These are phyloP conservation scores for Drosophila burlai DNA, from an alignment of 1,140 invertebrate genomes.

Conservation along the genomic window DNA sequence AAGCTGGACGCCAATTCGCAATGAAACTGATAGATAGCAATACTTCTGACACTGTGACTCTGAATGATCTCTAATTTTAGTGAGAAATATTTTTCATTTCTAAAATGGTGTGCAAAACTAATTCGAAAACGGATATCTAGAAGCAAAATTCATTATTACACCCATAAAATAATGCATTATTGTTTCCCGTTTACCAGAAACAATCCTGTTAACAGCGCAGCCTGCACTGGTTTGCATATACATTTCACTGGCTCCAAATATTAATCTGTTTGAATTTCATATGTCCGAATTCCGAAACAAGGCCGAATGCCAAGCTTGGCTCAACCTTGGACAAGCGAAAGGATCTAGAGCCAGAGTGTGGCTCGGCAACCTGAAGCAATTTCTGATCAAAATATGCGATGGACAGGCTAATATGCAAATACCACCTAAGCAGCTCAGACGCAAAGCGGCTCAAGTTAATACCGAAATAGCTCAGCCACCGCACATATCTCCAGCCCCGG, in stretches of 20 bases:
- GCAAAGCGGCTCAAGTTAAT: conserved; percentile 69
- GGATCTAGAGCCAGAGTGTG: conserved; percentile 7
- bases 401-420: conserved; percentile 61
- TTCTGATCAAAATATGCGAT: conserved; percentile 67
- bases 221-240: not conserved
- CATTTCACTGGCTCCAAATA: not conserved
- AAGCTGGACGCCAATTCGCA: conserved; percentile 22
- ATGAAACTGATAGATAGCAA: conserved; percentile 4
- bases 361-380: conserved; percentile 54
- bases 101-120: no score
- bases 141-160: fast-evolving
- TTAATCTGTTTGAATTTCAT: conserved; percentile 37
- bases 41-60: no score
- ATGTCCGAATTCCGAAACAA: conserved; percentile 40
- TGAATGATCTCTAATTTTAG: no score
- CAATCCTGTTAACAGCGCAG: not conserved
- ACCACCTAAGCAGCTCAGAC: conserved; percentile 58
- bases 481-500: conserved; percentile 59
- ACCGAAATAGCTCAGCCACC: conserved; percentile 72
- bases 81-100: not conserved
- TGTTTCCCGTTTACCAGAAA: no score
- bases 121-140: not conserved
- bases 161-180: not conserved
- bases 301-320: conserved; percentile 17
- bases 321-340: conserved; percentile 13